A percentile compares a stretch with the other conserved stretches of the same genome.
phyloP scores from a whole-genome alignment of 2,888 invertebrate species.

The Nephrotoma appendiculata region DNA sequence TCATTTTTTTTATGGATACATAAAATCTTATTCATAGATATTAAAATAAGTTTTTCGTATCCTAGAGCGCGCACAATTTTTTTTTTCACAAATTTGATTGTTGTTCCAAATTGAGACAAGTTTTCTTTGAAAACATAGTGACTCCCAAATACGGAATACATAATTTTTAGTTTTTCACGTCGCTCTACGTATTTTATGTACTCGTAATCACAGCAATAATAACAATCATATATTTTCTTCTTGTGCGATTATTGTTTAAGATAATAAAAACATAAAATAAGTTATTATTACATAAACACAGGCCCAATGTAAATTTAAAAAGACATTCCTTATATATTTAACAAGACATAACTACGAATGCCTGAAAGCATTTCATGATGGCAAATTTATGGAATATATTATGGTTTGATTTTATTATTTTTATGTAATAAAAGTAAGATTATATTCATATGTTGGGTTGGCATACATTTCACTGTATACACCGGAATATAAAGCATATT shows the following conservation, averaged over 20 bases:
- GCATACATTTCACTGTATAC: not conserved
- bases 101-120: not conserved
- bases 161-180: not conserved
- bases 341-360: not conserved
- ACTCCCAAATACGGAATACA: not conserved
- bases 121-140: not conserved
- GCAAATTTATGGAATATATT: not conserved
- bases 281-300: not conserved
- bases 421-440: not conserved
- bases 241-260: not conserved
- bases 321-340: not conserved
- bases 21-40: not conserved
- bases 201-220: not conserved
- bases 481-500: not conserved
- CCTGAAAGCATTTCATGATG: not conserved
- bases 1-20: not conserved
- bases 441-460: not conserved
- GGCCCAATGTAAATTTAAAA: not conserved
- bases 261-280: not conserved
- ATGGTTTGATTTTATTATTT: not conserved
- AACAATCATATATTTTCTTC: not conserved
- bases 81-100: not conserved
- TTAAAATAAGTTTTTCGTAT: not conserved
- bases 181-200: not conserved
- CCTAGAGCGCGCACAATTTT: not conserved